These are phyloP conservation scores for Crypturellus undulatus DNA, from an alignment of 2,113 vertebrate species.

Conservation along the genomic window DNA sequence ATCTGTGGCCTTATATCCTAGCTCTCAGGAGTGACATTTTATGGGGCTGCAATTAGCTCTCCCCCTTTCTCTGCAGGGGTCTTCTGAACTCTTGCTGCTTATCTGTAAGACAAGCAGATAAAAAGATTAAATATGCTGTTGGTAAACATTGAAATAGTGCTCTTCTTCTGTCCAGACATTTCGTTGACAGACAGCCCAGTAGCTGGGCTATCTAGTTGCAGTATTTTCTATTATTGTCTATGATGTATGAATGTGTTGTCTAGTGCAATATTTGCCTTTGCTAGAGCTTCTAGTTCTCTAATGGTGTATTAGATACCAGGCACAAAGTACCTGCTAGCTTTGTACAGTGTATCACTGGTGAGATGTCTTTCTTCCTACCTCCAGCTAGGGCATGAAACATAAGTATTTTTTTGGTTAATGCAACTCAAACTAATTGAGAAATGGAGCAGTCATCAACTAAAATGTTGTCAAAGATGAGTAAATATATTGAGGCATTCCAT, in stretches of 20 bases:
- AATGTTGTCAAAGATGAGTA: background rate
- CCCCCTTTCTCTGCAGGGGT: fast-evolving
- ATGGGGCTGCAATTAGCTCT: background rate
- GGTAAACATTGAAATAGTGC: background rate
- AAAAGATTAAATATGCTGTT: background rate
- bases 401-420: background rate
- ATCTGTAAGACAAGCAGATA: background rate
- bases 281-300: background rate
- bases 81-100: background rate
- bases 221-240: too few species aligned
- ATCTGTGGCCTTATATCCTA: background rate
- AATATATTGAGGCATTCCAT: background rate
- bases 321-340: background rate
- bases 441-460: background rate
- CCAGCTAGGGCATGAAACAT: background rate
- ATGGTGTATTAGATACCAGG: background rate
- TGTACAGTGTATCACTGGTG: background rate
- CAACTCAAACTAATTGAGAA: background rate
- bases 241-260: background rate
- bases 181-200: background rate
- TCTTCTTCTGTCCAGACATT: background rate
- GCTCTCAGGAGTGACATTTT: background rate
- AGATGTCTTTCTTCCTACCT: background rate
- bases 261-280: background rate
- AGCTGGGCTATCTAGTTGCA: background rate